These are phyloP conservation scores for Eupeodes luniger DNA, from an alignment of 2,888 invertebrate genomes.

Conservation along the genomic window DNA sequence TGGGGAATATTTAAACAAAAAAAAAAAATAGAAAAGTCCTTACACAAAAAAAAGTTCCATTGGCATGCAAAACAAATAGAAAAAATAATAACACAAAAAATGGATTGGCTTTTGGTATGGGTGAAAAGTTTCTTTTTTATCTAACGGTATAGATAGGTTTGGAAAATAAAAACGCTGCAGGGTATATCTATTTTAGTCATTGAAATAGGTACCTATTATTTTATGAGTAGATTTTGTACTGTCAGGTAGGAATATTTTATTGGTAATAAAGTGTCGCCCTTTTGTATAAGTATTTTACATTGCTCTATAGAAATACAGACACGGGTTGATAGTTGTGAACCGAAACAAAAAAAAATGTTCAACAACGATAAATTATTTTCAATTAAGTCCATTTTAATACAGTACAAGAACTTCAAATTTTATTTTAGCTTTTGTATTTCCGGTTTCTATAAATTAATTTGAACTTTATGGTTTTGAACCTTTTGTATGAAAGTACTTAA, in stretches of 20 bases:
- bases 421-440: too few species aligned
- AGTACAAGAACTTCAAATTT: too few species aligned
- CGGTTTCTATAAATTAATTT: too few species aligned
- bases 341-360: too few species aligned
- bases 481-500: too few species aligned
- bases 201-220: not conserved
- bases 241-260: not conserved
- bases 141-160: not conserved
- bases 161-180: not conserved
- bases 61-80: constrained; percentile 20
- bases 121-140: not conserved
- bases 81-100: not conserved
- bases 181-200: not conserved
- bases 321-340: too few species aligned
- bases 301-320: too few species aligned
- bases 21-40: not conserved
- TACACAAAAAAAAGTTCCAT: constrained; percentile 7
- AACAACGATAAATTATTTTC: too few species aligned
- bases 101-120: not conserved
- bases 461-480: too few species aligned
- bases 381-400: too few species aligned
- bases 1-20: not conserved
- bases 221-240: not conserved
- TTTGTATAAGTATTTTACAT: not conserved
- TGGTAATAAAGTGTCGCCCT: not conserved